phyloP scores from a whole-genome alignment of 2,888 invertebrate genomes.

The Mythimna impura region DNA sequence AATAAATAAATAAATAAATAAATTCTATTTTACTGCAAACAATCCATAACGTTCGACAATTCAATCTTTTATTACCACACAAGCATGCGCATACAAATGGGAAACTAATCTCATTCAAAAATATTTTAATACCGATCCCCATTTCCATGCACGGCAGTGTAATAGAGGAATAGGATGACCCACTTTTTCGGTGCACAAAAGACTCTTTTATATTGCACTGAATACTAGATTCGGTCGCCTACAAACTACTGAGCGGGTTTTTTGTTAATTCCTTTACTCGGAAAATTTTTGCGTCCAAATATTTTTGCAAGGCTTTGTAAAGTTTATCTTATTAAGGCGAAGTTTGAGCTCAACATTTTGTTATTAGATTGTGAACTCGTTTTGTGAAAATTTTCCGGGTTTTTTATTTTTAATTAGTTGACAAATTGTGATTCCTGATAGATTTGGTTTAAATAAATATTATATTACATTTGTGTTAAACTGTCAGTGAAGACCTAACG shows the following conservation, averaged over 20 bases:
- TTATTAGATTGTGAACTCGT: slow-evolving; percentile 33
- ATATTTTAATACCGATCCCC: slow-evolving; percentile 39
- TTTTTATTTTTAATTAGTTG: slow-evolving; percentile 28
- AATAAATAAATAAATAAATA: no score
- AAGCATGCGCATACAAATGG: slow-evolving; percentile 15
- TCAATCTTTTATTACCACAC: slow-evolving; percentile 22
- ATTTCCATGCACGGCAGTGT: slow-evolving; percentile 71
- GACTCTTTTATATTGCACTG: slow-evolving; percentile 79
- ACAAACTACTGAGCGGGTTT: slow-evolving; percentile 65
- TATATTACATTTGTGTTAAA: neutral
- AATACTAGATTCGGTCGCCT: slow-evolving; percentile 80
- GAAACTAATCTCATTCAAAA: slow-evolving; percentile 48
- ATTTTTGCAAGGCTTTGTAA: slow-evolving; percentile 58
- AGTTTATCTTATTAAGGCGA: slow-evolving; percentile 49
- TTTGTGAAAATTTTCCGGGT: neutral
- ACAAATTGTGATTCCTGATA: slow-evolving; percentile 32
- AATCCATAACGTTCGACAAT: neutral
- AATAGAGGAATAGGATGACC: slow-evolving; percentile 78
- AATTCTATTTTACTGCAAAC: neutral
- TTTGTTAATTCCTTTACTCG: slow-evolving; percentile 69
- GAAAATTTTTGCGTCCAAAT: slow-evolving; percentile 56
- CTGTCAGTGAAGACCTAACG: no score
- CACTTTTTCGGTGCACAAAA: slow-evolving; percentile 82
- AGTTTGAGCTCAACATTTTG: slow-evolving; percentile 25
- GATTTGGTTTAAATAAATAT: slow-evolving; percentile 20